Percentiles rank a stretch among this genome's conserved stretches.
Evolutionary conservation across 2,797 vertebrate species (phyloP).

Genomic region (Sphenodon punctatus): DNA sequence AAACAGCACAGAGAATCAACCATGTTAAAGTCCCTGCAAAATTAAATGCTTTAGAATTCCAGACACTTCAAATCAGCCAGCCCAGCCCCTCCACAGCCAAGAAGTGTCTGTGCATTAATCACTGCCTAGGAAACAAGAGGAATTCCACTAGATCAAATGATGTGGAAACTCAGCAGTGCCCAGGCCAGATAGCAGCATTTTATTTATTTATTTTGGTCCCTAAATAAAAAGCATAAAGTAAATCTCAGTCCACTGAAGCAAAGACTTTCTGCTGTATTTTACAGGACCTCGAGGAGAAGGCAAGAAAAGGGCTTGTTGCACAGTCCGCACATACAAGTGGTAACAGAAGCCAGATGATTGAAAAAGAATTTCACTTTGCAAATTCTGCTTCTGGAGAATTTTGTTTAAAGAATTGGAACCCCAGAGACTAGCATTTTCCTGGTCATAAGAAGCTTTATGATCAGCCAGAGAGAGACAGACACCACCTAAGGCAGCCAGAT

Average conservation of each 20-base stretch:
- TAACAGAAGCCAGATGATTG: neutral
- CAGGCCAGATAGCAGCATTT: neutral
- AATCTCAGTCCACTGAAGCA: neutral
- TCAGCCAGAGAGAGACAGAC: neutral
- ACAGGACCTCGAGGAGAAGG: neutral
- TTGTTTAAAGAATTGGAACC: neutral
- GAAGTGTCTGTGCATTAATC: neutral
- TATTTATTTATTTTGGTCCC: neutral
- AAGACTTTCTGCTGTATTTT: neutral
- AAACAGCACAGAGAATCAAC: neutral
- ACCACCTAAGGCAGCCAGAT: neutral
- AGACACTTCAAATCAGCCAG: neutral
- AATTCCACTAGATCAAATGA: neutral
- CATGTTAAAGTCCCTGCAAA: neutral
- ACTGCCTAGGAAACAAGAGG: neutral
- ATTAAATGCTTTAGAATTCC: neutral
- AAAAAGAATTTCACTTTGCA: neutral
- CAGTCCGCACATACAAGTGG: too few relatives aligned
- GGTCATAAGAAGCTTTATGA: neutral
- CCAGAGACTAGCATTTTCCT: neutral
- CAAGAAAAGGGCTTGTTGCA: neutral
- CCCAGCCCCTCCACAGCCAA: neutral
- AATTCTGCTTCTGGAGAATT: neutral
- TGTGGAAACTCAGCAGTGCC: neutral
- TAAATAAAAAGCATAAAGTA: neutral